phyloP scores from a whole-genome alignment of 2,113 vertebrate species.

The Aix galericulata region DNA sequence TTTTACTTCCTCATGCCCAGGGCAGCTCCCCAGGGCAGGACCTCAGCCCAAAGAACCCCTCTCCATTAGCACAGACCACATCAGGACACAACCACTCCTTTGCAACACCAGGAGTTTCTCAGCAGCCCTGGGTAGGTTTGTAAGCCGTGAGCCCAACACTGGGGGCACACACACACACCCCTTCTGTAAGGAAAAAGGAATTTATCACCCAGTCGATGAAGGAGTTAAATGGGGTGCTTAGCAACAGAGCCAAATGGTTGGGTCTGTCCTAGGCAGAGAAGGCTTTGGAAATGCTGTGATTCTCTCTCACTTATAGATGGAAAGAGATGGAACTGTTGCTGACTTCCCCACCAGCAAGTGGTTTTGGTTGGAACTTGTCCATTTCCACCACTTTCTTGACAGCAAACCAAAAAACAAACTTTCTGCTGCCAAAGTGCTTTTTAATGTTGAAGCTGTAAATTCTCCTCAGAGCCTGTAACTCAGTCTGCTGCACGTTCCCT shows the following conservation, averaged over 20 bases:
- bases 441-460: background rate
- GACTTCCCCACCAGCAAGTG: background rate
- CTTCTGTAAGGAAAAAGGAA: background rate
- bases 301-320: background rate
- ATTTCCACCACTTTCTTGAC: background rate
- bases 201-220: background rate
- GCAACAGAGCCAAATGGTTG: background rate
- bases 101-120: background rate
- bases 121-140: background rate
- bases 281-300: background rate
- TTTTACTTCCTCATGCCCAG: accelerated
- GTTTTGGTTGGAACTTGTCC: background rate
- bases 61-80: background rate
- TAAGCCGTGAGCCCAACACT: background rate
- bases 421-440: background rate
- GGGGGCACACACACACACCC: background rate
- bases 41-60: background rate
- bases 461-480: background rate
- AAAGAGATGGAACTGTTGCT: background rate
- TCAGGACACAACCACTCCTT: background rate
- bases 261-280: background rate
- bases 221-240: too few species aligned
- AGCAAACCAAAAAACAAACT: background rate
- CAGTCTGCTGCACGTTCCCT: background rate
- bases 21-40: background rate